These are phyloP conservation scores for Steromphala cineraria DNA, from an alignment of 2,888 invertebrate species.

Conservation along the genomic window DNA sequence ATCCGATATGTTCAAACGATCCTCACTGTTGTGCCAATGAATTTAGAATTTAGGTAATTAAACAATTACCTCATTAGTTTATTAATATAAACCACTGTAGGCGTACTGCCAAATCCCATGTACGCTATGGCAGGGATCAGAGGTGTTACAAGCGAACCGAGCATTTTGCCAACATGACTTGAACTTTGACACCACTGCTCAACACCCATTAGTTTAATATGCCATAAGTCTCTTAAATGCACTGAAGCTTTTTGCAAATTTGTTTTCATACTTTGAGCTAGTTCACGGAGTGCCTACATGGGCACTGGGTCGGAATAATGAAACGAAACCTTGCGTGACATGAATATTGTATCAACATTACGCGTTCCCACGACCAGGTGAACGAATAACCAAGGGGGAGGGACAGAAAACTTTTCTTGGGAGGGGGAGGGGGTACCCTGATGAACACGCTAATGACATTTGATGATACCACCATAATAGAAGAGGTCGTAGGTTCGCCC, in stretches of 20 bases:
- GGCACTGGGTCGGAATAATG: neutral
- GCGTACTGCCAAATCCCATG: too few relatives aligned
- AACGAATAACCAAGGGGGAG: neutral
- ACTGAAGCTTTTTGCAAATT: neutral
- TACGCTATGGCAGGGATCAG: too few relatives aligned
- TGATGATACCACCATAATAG: neutral
- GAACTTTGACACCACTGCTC: neutral
- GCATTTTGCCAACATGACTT: neutral
- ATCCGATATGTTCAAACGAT: too few relatives aligned
- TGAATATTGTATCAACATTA: neutral
- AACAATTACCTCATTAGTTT: too few relatives aligned
- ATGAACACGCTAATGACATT: neutral
- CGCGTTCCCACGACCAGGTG: slow-evolving; percentile 11
- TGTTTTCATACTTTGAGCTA: neutral
- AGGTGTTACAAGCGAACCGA: too few relatives aligned
- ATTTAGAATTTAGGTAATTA: too few relatives aligned
- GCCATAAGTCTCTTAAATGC: too few relatives aligned
- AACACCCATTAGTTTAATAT: too few relatives aligned
- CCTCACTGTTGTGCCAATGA: too few relatives aligned
- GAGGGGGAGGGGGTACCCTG: neutral
- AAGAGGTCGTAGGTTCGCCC: neutral
- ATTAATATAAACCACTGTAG: too few relatives aligned
- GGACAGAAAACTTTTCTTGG: neutral
- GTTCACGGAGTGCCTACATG: neutral
- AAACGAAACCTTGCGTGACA: slow-evolving; percentile 13